Base-by-base conservation (phyloP, 2,797 vertebrate genomes). In the Myioborus melanocephalus region DNA sequence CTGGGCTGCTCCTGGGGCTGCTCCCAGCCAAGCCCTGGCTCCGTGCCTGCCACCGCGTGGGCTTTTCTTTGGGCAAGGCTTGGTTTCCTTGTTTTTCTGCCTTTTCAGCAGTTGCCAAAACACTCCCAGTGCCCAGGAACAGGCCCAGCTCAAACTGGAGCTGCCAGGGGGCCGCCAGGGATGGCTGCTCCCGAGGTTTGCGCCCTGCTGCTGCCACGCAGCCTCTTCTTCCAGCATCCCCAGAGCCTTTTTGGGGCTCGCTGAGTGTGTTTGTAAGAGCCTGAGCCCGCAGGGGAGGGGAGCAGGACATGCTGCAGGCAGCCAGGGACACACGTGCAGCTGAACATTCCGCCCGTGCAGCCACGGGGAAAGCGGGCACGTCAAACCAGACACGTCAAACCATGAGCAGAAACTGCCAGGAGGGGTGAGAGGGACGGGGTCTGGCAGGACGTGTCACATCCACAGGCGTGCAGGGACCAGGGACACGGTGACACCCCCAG, bases 201-300 rank as follows among this genome's bases (percentile, higher is more conserved):
- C 14, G 22, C 32, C 37, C 49, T 7, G 64, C 17, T 23, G 57
- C 24, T 37, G 16, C 28, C 12, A 12, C 2, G 1, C 52, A 26
- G 43, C 34, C 43, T 17, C 14, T 16, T 6, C 66, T 37, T 43
- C 56, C 14, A 24, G 21, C 21, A 32, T 8, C 19, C 28, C 55
- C 43, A 10, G 10, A 44, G 11, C 24, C 1, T 0, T 61, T 41
- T 17, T 0, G 1, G 37, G 75, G 61, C 39, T 91, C n/a, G 1
- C 12, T 5, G 2, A 1, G 10, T 37, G 63, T 4, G 2, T 37
- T 37, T 19, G 52, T 26, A 50, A 61, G 35, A 49, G 10, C 41
- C 50, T 0, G 0, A 37, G 39, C 5, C 34, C 0, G 0, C 46
- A 5, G 70, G 37, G 44, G 28, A 27, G 1, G 5, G 50, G 12